These are phyloP conservation scores for Lasiurus cinereus DNA, from an alignment of 2,113 vertebrate species.

Conservation along the genomic window DNA sequence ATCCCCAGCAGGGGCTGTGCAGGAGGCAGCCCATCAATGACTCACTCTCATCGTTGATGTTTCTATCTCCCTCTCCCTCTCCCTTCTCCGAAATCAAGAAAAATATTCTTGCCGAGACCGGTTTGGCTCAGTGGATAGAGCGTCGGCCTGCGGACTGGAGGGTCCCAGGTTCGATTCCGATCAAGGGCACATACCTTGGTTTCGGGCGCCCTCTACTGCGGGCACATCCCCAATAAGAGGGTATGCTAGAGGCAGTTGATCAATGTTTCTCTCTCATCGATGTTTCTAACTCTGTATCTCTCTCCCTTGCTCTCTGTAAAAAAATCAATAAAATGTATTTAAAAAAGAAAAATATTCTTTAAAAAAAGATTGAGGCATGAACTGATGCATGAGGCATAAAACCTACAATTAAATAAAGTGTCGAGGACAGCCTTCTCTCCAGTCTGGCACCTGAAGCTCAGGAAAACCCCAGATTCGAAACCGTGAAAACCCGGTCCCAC, in stretches of 20 bases:
- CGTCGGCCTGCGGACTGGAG: too few species aligned
- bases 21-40: neutral
- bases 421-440: neutral
- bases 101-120: neutral
- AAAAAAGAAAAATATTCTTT: neutral
- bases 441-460: slow-evolving; percentile 9
- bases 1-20: neutral
- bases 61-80: neutral
- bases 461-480: slow-evolving; percentile 49
- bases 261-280: too few species aligned
- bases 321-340: too few species aligned
- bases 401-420: neutral
- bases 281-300: too few species aligned
- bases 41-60: neutral
- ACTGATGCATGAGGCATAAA: too few species aligned
- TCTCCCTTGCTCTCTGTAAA: too few species aligned
- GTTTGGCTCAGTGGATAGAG: too few species aligned
- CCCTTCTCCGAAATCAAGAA: neutral
- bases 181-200: too few species aligned
- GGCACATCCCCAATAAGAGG: too few species aligned
- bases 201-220: too few species aligned
- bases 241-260: too few species aligned
- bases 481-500: neutral
- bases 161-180: too few species aligned
- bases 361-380: neutral